Conservation (phyloP, 2,888 invertebrate species). For the Timema podura region DNA sequence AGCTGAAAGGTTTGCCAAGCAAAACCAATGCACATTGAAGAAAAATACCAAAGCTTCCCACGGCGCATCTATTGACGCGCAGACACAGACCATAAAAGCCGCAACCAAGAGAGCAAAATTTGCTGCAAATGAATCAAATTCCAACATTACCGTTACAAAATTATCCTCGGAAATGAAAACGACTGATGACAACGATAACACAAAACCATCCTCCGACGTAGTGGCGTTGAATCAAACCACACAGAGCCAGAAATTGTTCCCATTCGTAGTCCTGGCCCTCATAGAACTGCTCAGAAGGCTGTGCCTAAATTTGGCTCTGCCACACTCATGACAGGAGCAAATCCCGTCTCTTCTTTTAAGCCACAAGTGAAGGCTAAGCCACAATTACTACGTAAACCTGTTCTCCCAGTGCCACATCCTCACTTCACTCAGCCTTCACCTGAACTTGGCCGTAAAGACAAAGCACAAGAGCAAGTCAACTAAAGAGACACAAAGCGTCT, state of each 20-base stretch:
- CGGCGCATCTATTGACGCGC: slow-evolving; percentile 33
- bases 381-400: slow-evolving; percentile 68
- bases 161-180: slow-evolving; percentile 17
- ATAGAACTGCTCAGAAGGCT: slow-evolving; percentile 58
- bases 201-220: slow-evolving; percentile 27
- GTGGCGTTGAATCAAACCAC: slow-evolving; percentile 30
- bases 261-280: slow-evolving; percentile 50
- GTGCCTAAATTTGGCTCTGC: slow-evolving; percentile 56
- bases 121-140: slow-evolving; percentile 29
- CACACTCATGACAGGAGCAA: no score
- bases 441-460: slow-evolving; percentile 23
- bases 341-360: slow-evolving; percentile 46
- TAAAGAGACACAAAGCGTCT: background rate
- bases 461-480: slow-evolving; percentile 21
- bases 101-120: slow-evolving; percentile 32
- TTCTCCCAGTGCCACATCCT: slow-evolving; percentile 44
- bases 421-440: slow-evolving; percentile 25
- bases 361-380: slow-evolving; percentile 78
- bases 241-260: slow-evolving; percentile 28
- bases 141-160: slow-evolving; percentile 24
- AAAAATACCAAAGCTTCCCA: slow-evolving; percentile 54
- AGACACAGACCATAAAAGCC: slow-evolving; percentile 33
- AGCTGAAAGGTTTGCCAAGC: slow-evolving; percentile 73
- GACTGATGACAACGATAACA: slow-evolving; percentile 20
- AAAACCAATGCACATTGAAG: slow-evolving; percentile 72